Evolutionary conservation across 2,888 invertebrate genomes (phyloP).

Genomic region (Eustalomyia histrio): DNA sequence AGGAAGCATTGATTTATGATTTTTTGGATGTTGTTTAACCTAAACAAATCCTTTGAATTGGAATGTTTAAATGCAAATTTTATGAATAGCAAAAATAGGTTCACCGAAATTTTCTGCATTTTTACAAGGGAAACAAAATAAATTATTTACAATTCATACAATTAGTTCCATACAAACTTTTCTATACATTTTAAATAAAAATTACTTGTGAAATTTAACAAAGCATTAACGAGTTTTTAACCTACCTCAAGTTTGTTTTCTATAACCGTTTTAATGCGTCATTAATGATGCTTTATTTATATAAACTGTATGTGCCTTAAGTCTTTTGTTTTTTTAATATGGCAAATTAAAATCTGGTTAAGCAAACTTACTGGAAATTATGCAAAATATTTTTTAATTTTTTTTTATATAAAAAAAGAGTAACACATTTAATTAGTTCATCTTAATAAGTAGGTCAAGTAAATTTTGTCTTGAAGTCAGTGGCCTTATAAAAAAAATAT

Average conservation of each 20-base stretch:
- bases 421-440: neutral
- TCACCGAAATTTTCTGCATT: no score
- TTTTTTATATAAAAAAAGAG: no score
- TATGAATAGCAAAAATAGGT: no score
- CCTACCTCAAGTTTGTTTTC: neutral
- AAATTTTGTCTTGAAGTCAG: neutral
- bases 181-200: no score
- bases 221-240: neutral
- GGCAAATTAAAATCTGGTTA: neutral
- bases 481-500: neutral
- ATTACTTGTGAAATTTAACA: no score
- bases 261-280: neutral
- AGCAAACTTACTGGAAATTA: neutral
- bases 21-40: no score
- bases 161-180: no score
- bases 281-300: neutral
- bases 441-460: neutral
- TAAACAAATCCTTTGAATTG: no score
- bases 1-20: no score
- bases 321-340: slow-evolving; percentile 14
- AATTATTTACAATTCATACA: no score
- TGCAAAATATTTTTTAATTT: neutral
- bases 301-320: neutral
- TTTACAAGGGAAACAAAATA: no score
- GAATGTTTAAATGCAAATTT: no score